Evolutionary conservation across 2,888 invertebrate genomes (phyloP).

Genomic region (Clitarchus hookeri): DNA sequence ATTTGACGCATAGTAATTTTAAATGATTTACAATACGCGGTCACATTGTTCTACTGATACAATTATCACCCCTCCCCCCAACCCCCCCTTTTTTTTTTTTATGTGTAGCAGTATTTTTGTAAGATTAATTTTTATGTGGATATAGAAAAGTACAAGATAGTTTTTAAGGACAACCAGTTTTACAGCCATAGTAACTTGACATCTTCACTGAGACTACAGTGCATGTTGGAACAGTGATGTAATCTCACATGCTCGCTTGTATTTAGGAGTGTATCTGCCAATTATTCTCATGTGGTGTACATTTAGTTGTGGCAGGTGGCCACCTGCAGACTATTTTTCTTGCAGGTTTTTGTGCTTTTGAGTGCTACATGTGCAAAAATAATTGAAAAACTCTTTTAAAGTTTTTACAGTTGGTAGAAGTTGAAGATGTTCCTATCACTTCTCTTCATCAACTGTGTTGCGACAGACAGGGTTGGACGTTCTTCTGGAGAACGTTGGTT

Average conservation of each 20-base stretch:
- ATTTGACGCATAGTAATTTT: background rate
- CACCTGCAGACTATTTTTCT: background rate
- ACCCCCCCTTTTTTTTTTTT: background rate
- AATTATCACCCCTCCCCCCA: background rate
- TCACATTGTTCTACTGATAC: background rate
- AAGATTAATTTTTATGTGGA: background rate
- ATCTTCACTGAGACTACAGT: no score
- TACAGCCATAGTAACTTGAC: no score
- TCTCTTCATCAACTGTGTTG: background rate
- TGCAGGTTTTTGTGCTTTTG: background rate
- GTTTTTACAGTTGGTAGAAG: no score
- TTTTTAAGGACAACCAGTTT: background rate
- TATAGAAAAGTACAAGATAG: slow-evolving; percentile 6
- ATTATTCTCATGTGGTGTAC: background rate
- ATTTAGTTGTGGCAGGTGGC: background rate
- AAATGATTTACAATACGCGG: background rate
- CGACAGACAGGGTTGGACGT: background rate
- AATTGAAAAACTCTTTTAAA: background rate
- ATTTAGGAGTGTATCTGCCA: no score
- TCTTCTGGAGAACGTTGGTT: background rate
- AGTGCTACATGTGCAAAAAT: background rate
- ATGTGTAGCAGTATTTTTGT: slow-evolving; percentile 10
- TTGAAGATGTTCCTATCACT: no score
- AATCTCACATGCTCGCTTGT: no score
- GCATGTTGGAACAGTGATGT: no score